These are phyloP conservation scores for Hylaeus anthracinus DNA, from an alignment of 1,140 invertebrate species.

Conservation along the genomic window DNA sequence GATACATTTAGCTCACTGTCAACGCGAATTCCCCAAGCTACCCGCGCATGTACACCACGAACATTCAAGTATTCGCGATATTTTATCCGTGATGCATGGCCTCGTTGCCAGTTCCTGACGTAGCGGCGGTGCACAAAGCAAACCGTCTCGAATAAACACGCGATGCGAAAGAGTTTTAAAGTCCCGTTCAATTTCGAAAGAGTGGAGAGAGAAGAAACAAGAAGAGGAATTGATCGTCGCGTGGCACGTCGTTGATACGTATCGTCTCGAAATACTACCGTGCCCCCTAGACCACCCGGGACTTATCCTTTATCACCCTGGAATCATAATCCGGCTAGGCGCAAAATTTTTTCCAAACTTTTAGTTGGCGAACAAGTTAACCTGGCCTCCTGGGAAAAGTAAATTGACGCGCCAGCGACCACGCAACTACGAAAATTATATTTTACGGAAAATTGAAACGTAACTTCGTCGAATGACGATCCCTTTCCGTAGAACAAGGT, in stretches of 20 bases:
- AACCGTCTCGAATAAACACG: slow-evolving; percentile 24
- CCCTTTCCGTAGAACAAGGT: no score
- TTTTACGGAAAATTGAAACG: slow-evolving; percentile 31
- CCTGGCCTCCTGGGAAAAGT: not conserved
- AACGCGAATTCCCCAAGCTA: slow-evolving; percentile 6
- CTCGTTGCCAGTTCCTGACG: slow-evolving; percentile 21
- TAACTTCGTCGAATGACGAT: not conserved
- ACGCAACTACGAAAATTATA: slow-evolving; percentile 13
- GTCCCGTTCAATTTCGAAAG: slow-evolving; percentile 27
- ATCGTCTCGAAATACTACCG: slow-evolving; percentile 14
- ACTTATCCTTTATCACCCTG: slow-evolving; percentile 17
- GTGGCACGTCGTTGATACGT: slow-evolving; percentile 30
- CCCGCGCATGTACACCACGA: not conserved
- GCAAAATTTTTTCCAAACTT: slow-evolving; percentile 26
- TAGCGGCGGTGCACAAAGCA: slow-evolving; percentile 16
- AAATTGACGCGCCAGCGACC: not conserved
- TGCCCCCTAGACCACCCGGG: not conserved
- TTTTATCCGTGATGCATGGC: slow-evolving; percentile 25
- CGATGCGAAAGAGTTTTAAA: slow-evolving; percentile 29
- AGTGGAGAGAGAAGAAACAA: not conserved
- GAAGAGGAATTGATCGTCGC: slow-evolving; percentile 3
- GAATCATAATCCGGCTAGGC: slow-evolving; percentile 2
- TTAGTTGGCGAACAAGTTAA: slow-evolving; percentile 10
- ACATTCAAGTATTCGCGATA: slow-evolving; percentile 19
- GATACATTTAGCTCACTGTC: not conserved